Base-by-base conservation (phyloP, 2,888 invertebrate species). In the Drosophila nigricruria region DNA sequence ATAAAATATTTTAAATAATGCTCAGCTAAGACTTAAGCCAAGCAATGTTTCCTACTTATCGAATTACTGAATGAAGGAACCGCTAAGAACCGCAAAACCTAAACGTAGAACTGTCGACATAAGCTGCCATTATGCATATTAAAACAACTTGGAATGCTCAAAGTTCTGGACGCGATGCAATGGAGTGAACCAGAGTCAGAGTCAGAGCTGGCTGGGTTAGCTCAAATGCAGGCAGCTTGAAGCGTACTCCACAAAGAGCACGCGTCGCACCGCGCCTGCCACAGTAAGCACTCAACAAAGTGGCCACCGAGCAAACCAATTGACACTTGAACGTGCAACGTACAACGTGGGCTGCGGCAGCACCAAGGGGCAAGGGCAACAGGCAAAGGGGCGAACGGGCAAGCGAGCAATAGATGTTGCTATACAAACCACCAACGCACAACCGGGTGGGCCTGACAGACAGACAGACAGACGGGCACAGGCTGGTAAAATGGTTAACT, bases 271-370 rank as follows among this genome's bases (percentile, higher is more conserved):
- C 36, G 38, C 32, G 47, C 38, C 77, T 64, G 75, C 71, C 65
- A 81, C 77, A 80, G 79, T 76, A 49, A 47, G 79, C 72, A 76
- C 79, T 86, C 81, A 65, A 82, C 79, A 82, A 82, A 80, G 88
- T 82, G 80, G 83, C 88, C 85, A 71, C 71, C 65, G 69, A 87
- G 82, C 73, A 84, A 87, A 82, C 80, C 88, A 84, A 87, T 84
- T 84, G 83, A 84, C 83, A 84, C 85, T 84, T 84, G 83, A 83
- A 80, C 80, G 72, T 71, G 32, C 49, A 49, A 62, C 65, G 65
- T 74, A 2, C 18, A 49, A 14, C 30, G 52, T 52, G 50, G 73
- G 54, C 45, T 34, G 20, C 5, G 38, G 12, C 62, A 20, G 23
- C 2, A 23, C 25, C 47, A 27, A 23, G 36, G 43, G 61, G 50